phyloP scores from a whole-genome alignment of 2,888 invertebrate species.

The Eupelmus urozonus region DNA sequence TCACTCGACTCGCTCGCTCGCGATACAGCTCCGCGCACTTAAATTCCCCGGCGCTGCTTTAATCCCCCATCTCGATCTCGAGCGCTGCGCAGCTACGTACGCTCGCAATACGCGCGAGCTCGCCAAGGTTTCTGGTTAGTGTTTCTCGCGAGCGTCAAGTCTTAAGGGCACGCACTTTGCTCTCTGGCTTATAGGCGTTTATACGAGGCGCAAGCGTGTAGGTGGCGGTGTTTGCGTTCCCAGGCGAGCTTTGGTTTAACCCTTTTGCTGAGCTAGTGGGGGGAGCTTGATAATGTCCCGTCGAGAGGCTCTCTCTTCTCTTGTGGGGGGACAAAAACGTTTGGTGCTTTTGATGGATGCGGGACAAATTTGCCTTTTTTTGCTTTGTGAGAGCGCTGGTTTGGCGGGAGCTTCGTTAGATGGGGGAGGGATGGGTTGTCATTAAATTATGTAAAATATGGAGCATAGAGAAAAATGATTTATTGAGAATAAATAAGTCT shows the following conservation, averaged over 20 bases:
- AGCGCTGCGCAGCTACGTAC: too few relatives aligned
- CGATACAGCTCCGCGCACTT: neutral
- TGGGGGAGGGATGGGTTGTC: too few relatives aligned
- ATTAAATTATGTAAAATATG: too few relatives aligned
- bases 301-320: neutral
- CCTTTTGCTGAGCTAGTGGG: neutral
- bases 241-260: neutral
- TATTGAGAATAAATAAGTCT: too few relatives aligned
- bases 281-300: slow-evolving; percentile 2
- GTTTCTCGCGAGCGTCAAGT: slow-evolving; percentile 31
- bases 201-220: neutral
- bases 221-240: slow-evolving; percentile 6
- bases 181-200: neutral
- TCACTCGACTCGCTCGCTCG: too few relatives aligned
- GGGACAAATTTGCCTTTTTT: neutral
- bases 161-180: slow-evolving; percentile 36
- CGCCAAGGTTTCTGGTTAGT: slow-evolving; percentile 39
- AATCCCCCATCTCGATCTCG: slow-evolving; percentile 11
- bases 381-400: too few relatives aligned
- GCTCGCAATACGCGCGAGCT: neutral
- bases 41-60: too few relatives aligned
- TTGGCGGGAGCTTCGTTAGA: too few relatives aligned
- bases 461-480: too few relatives aligned
- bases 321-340: neutral
- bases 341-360: neutral